A percentile compares a stretch with the other conserved stretches of the same genome.
Evolutionary conservation across 2,797 vertebrate genomes (phyloP).

Genomic region (Nasua narica): DNA sequence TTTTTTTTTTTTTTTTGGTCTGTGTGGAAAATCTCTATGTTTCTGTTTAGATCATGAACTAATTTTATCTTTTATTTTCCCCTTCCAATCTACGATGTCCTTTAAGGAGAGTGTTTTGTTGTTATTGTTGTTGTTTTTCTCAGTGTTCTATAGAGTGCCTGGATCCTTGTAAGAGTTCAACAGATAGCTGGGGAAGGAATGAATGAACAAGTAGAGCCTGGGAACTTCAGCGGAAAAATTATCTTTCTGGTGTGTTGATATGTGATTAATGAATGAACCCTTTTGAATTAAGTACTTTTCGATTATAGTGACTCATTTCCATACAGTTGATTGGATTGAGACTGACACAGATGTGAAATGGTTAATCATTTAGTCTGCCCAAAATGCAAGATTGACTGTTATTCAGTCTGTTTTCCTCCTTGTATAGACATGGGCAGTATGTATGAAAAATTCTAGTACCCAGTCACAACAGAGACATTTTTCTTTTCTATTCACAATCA

Average conservation of each 20-base stretch:
- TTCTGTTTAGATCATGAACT: conserved; percentile 40
- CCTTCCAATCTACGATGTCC: neutral
- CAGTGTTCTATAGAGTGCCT: neutral
- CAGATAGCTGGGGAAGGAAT: neutral
- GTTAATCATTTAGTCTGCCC: conserved; percentile 55
- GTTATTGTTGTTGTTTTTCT: neutral
- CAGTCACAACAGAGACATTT: conserved; percentile 37
- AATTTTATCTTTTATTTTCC: conserved; percentile 6
- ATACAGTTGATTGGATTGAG: conserved; percentile 58
- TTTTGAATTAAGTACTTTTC: conserved; percentile 65
- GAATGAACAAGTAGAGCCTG: neutral
- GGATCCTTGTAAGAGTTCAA: neutral
- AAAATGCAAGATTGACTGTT: conserved; percentile 37
- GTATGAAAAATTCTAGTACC: conserved; percentile 10
- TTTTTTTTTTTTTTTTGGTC: neutral
- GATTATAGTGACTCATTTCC: conserved; percentile 61
- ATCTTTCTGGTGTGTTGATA: conserved; percentile 58
- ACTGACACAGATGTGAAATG: conserved; percentile 54
- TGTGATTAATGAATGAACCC: conserved; percentile 60
- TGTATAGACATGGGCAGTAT: neutral
- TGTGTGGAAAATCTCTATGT: neutral
- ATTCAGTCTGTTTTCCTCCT: neutral
- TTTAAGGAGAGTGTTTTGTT: neutral
- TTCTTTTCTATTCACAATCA: conserved; percentile 33
- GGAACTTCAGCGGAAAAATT: conserved; percentile 55